These are phyloP conservation scores for Ochropleura leucogaster DNA, from an alignment of 2,888 invertebrate species.

Conservation along the genomic window DNA sequence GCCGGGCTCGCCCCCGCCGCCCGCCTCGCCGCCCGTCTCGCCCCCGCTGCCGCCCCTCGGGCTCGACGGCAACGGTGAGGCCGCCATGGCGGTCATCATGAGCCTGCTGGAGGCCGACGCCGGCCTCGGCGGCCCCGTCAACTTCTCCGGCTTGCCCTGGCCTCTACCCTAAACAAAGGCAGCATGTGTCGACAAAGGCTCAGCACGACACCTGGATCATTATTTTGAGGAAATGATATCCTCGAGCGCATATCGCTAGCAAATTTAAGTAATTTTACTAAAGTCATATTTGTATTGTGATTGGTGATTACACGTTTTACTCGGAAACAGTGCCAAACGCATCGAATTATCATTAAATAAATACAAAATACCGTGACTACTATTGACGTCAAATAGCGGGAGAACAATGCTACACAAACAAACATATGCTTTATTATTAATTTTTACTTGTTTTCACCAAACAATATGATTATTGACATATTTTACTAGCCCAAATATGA, in stretches of 20 bases:
- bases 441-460: slow-evolving; percentile 1
- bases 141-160: slow-evolving; percentile 96
- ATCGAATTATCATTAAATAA: neutral
- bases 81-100: slow-evolving; percentile 98
- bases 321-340: neutral
- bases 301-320: neutral
- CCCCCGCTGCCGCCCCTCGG: slow-evolving; percentile 77
- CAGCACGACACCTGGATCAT: neutral
- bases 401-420: neutral
- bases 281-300: slow-evolving; percentile 4
- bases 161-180: slow-evolving; percentile 91
- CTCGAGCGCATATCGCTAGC: neutral
- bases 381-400: neutral
- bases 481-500: slow-evolving; percentile 4
- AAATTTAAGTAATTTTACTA: slow-evolving; percentile 10
- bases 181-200: neutral
- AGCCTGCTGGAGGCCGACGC: slow-evolving; percentile 97
- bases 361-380: neutral
- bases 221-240: slow-evolving; percentile 14
- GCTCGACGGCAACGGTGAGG: slow-evolving; percentile 95
- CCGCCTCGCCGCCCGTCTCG: slow-evolving; percentile 66
- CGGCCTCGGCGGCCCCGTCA: slow-evolving; percentile 96
- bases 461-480: slow-evolving; percentile 4
- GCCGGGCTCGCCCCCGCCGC: slow-evolving; percentile 67
- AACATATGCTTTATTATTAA: neutral